phyloP scores from a whole-genome alignment of 2,113 vertebrate species.

The Periophthalmus modestus region DNA sequence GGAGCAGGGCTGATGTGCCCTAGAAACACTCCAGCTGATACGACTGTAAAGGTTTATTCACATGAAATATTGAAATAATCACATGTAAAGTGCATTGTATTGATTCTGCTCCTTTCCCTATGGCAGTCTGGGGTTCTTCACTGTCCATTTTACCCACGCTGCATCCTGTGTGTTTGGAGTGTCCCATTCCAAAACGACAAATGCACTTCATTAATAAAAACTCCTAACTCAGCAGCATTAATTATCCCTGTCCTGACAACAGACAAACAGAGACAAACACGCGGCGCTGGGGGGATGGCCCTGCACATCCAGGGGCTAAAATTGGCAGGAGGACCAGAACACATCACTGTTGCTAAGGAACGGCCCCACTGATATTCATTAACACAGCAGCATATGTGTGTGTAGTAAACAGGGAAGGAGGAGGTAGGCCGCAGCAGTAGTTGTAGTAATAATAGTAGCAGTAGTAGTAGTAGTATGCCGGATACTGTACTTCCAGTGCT shows the following conservation, averaged over 20 bases:
- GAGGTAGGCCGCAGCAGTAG: neutral
- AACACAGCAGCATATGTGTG: constrained; percentile 23
- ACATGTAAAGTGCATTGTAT: neutral
- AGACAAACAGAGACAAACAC: constrained; percentile 5
- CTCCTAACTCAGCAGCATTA: neutral
- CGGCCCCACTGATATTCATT: constrained; percentile 34
- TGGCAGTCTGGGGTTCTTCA: neutral
- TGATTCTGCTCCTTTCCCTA: neutral
- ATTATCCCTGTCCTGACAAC: neutral
- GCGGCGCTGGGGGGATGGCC: constrained; percentile 3
- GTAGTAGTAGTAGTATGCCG: constrained; percentile 10
- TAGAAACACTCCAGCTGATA: neutral
- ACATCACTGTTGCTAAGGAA: constrained; percentile 70
- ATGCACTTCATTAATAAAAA: neutral
- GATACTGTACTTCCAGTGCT: constrained; percentile 31
- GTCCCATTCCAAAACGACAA: neutral
- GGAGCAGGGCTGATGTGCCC: neutral
- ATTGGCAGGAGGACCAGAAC: constrained; percentile 51
- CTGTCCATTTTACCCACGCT: neutral
- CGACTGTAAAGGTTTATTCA: neutral
- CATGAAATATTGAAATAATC: neutral
- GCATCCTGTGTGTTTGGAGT: neutral
- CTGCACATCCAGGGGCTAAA: constrained; percentile 49
- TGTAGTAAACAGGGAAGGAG: constrained; percentile 14
- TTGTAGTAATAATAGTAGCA: constrained; percentile 14